Percentiles rank a stretch among this genome's conserved stretches.
phyloP scores from a whole-genome alignment of 1,140 invertebrate species.

The Pantala flavescens region DNA sequence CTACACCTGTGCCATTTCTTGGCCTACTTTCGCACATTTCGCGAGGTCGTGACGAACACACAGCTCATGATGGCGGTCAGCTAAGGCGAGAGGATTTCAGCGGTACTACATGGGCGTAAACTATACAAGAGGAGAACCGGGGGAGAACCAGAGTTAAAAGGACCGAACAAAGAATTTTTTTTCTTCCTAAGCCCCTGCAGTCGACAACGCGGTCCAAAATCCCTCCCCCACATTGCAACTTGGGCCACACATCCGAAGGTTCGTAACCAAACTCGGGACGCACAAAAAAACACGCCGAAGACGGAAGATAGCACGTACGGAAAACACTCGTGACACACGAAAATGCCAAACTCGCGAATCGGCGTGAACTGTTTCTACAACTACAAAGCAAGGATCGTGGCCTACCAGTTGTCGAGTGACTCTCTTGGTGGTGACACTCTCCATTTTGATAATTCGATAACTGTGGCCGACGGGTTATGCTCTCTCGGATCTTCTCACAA shows the following conservation, averaged over 20 bases:
- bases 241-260: neutral
- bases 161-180: neutral
- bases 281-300: neutral
- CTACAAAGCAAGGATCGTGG: neutral
- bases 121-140: neutral
- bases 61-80: conserved; percentile 6
- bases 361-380: neutral
- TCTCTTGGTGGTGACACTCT: neutral
- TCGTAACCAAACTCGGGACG: neutral
- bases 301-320: neutral
- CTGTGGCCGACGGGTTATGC: no score
- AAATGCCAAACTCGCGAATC: neutral
- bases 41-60: conserved; percentile 6
- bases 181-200: neutral
- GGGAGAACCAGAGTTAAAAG: neutral
- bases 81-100: neutral
- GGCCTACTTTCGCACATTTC: conserved; percentile 4
- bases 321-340: neutral
- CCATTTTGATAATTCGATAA: neutral
- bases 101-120: neutral
- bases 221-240: neutral
- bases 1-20: conserved; percentile 4
- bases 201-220: neutral
- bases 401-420: neutral
- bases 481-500: neutral